Evolutionary conservation across 2,888 invertebrate species (phyloP).

Genomic region (Opisthograptis luteolata): DNA sequence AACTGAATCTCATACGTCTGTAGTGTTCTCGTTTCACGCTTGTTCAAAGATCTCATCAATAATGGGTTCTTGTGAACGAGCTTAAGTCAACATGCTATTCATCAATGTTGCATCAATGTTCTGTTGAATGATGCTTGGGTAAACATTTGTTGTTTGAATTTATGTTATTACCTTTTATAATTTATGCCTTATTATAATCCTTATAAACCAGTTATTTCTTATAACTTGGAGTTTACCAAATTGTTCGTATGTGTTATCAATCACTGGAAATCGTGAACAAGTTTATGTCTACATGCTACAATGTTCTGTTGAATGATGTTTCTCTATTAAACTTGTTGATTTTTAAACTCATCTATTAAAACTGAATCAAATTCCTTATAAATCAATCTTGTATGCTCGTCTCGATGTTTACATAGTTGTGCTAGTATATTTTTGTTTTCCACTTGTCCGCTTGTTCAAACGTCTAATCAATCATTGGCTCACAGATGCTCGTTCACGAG

Average conservation of each 20-base stretch:
- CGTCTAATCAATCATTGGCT: slow-evolving; percentile 29
- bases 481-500: background rate
- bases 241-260: background rate
- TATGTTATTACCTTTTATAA: too few relatives aligned
- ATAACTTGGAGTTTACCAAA: too few relatives aligned
- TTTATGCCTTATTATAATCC: too few relatives aligned
- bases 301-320: slow-evolving; percentile 7
- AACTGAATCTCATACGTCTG: too few relatives aligned
- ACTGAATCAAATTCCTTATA: background rate
- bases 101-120: too few relatives aligned
- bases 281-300: slow-evolving; percentile 5
- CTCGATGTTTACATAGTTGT: background rate
- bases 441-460: slow-evolving; percentile 15
- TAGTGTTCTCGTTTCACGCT: background rate
- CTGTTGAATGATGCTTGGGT: slow-evolving; percentile 9
- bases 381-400: slow-evolving; percentile 12
- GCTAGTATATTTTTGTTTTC: background rate
- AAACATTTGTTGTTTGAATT: too few relatives aligned
- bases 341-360: background rate
- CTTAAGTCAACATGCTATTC: slow-evolving; percentile 6
- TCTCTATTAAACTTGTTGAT: slow-evolving; percentile 11
- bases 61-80: background rate
- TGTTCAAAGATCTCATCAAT: slow-evolving; percentile 1
- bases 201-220: too few relatives aligned
- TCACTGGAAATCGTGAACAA: background rate